phyloP scores from a whole-genome alignment of 1,140 invertebrate genomes.

The Drosophila setifemur region DNA sequence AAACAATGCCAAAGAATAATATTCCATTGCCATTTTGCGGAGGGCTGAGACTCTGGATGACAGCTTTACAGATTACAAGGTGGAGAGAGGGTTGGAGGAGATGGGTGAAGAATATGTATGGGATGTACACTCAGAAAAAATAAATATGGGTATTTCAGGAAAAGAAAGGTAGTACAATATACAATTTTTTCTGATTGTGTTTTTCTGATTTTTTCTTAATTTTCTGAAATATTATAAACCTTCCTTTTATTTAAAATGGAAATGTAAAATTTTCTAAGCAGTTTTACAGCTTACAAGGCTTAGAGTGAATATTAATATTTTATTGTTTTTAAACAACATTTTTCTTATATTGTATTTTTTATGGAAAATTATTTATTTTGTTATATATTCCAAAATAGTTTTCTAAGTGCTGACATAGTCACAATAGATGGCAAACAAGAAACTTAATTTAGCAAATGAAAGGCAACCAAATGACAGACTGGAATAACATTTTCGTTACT shows the following conservation, averaged over 20 bases:
- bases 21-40: constrained; percentile 34
- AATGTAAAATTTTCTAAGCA: too few relatives aligned
- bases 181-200: too few relatives aligned
- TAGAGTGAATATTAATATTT: too few relatives aligned
- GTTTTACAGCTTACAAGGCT: too few relatives aligned
- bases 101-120: background rate
- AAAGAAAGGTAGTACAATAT: too few relatives aligned
- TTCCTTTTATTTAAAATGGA: too few relatives aligned
- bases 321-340: too few relatives aligned
- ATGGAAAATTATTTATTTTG: background rate
- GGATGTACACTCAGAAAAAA: background rate
- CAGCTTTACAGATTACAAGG: constrained; percentile 27
- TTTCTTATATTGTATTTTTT: too few relatives aligned
- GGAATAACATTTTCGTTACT: constrained; percentile 47
- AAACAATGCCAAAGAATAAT: constrained; percentile 18
- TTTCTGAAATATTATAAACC: too few relatives aligned
- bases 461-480: constrained; percentile 52
- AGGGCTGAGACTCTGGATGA: constrained; percentile 10
- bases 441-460: constrained; percentile 59
- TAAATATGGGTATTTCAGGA: background rate
- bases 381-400: too few relatives aligned
- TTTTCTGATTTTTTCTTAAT: too few relatives aligned
- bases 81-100: background rate
- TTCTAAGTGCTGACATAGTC: background rate
- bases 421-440: constrained; percentile 18